These are phyloP conservation scores for Lates calcarifer DNA, from an alignment of 2,113 vertebrate species.

Conservation along the genomic window DNA sequence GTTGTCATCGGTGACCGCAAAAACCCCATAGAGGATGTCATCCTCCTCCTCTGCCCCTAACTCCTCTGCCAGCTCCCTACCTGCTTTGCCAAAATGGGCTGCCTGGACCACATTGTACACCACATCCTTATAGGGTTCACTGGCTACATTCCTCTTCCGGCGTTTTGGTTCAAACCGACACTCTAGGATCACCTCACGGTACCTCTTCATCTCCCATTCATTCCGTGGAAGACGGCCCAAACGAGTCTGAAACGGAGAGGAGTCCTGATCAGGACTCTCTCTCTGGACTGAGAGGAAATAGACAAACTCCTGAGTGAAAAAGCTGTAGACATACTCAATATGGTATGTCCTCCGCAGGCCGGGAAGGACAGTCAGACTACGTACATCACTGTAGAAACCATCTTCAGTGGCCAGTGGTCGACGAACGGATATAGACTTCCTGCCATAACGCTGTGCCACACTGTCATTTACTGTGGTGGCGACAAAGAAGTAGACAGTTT, in stretches of 20 bases:
- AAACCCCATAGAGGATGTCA: conserved; percentile 91
- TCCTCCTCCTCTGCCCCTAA: conserved; percentile 84
- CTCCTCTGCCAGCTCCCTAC: conserved; percentile 87
- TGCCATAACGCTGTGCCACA: conserved; percentile 86
- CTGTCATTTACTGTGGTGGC: conserved; percentile 88
- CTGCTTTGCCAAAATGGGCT: conserved; percentile 87
- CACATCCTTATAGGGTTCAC: conserved; percentile 68
- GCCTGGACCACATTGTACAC: conserved; percentile 91
- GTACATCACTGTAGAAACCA: conserved; percentile 86
- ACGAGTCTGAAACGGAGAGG: conserved; percentile 84
- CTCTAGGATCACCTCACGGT: conserved; percentile 91
- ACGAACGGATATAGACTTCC: conserved; percentile 90
- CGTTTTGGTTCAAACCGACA: conserved; percentile 92
- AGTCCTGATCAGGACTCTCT: conserved; percentile 72
- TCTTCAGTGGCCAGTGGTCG: conserved; percentile 88
- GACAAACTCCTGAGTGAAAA: conserved; percentile 85
- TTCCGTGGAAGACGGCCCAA: conserved; percentile 87
- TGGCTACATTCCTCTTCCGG: conserved; percentile 83
- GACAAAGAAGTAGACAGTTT: conserved; percentile 89
- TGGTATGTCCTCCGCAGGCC: conserved; percentile 83
- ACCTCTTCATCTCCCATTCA: conserved; percentile 85
- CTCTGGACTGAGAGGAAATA: conserved; percentile 94
- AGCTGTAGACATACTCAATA: conserved; percentile 92
- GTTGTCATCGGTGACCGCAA: conserved; percentile 82
- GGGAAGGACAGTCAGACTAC: conserved; percentile 88